These are phyloP conservation scores for Idaea biselata DNA, from an alignment of 2,888 invertebrate species.

Conservation along the genomic window DNA sequence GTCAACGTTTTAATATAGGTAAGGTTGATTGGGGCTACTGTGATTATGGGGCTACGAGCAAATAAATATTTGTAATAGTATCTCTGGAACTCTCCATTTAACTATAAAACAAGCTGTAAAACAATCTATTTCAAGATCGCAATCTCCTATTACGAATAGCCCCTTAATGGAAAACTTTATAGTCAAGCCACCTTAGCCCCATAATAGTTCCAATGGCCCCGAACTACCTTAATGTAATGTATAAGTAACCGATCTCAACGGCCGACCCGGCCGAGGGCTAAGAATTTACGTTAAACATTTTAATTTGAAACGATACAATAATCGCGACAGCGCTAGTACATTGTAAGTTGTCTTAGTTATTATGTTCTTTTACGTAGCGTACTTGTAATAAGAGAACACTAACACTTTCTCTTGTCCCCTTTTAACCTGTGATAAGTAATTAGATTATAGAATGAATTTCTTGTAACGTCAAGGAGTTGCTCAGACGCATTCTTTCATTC, in stretches of 20 bases:
- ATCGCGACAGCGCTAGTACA: constrained; percentile 52
- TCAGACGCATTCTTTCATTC: constrained; percentile 61
- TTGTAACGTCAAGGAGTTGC: constrained; percentile 69
- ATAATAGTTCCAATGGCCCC: too few relatives aligned
- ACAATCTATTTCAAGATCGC: too few relatives aligned
- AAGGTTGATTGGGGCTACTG: background rate
- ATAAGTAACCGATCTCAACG: constrained; percentile 77
- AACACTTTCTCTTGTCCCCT: constrained; percentile 79
- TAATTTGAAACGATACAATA: constrained; percentile 55
- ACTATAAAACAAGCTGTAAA: too few relatives aligned
- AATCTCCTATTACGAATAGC: too few relatives aligned
- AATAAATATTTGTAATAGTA: background rate
- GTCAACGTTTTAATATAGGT: constrained; percentile 54
- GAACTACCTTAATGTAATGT: constrained; percentile 39
- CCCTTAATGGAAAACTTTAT: too few relatives aligned
- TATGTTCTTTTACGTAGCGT: constrained; percentile 55
- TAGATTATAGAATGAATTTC: constrained; percentile 71
- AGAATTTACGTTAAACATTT: constrained; percentile 42
- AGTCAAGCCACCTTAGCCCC: too few relatives aligned
- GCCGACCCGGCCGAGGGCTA: constrained; percentile 70
- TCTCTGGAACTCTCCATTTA: background rate
- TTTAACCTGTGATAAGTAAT: constrained; percentile 80
- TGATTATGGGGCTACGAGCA: background rate
- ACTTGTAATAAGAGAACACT: constrained; percentile 76
- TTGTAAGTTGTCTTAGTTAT: constrained; percentile 73